These are phyloP conservation scores for Morone saxatilis DNA, from an alignment of 2,113 vertebrate genomes.

Conservation along the genomic window DNA sequence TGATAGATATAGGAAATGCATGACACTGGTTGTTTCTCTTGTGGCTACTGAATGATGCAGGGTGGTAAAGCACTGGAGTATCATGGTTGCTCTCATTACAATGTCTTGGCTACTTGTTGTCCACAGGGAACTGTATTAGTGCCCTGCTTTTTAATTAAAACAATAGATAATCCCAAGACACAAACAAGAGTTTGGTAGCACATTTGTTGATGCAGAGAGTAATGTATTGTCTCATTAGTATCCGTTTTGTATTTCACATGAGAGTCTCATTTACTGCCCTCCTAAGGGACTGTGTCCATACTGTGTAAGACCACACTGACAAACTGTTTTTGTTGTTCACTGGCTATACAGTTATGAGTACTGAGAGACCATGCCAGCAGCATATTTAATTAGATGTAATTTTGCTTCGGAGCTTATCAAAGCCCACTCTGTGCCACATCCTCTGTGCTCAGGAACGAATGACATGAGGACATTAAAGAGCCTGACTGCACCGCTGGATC, in stretches of 20 bases:
- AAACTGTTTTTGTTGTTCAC: slow-evolving; percentile 51
- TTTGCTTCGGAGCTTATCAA: slow-evolving; percentile 61
- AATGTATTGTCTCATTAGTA: slow-evolving; percentile 81
- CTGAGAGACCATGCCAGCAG: slow-evolving; percentile 39
- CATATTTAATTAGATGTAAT: slow-evolving; percentile 68
- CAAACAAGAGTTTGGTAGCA: slow-evolving; percentile 68
- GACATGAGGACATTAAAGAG: slow-evolving; percentile 54
- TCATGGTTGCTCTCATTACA: slow-evolving; percentile 27
- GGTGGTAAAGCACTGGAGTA: not conserved
- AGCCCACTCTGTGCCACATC: slow-evolving; percentile 22
- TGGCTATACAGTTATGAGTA: slow-evolving; percentile 29
- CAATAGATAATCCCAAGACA: slow-evolving; percentile 64
- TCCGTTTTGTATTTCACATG: slow-evolving; percentile 78
- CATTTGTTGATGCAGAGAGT: slow-evolving; percentile 67
- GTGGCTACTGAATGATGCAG: not conserved
- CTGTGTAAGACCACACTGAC: slow-evolving; percentile 41
- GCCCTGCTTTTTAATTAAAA: slow-evolving; percentile 75
- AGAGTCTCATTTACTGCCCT: slow-evolving; percentile 54
- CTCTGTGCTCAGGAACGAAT: slow-evolving; percentile 49
- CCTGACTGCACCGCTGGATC: slow-evolving; percentile 47
- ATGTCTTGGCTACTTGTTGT: slow-evolving; percentile 37
- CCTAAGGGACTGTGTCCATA: slow-evolving; percentile 53
- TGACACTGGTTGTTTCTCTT: not conserved
- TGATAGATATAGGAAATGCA: not conserved
- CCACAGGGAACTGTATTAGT: slow-evolving; percentile 35